A percentile compares a stretch with the other conserved stretches of the same genome.
phyloP scores from a whole-genome alignment of 2,888 invertebrate genomes.

The Phortica okadai region DNA sequence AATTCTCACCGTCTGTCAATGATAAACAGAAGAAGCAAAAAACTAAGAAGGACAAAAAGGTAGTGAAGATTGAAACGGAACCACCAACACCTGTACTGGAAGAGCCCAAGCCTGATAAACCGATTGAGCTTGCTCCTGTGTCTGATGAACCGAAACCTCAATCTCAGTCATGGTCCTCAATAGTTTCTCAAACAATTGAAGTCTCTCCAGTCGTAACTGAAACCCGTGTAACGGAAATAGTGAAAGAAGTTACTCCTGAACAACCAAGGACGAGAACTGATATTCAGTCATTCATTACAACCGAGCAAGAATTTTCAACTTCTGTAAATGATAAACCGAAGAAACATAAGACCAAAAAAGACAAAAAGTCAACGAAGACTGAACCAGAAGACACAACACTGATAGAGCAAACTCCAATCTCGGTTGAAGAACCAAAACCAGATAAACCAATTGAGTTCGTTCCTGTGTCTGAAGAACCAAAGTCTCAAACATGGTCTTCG shows the following conservation, averaged over 20 bases:
- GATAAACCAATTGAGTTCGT: background rate
- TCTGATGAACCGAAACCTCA: background rate
- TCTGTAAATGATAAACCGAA: too few relatives aligned
- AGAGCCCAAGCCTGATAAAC: background rate
- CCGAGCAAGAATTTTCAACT: too few relatives aligned
- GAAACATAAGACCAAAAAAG: slow-evolving; percentile 43
- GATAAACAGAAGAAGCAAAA: background rate
- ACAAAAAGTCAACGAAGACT: slow-evolving; percentile 39
- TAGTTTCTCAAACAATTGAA: too few relatives aligned
- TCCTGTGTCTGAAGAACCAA: slow-evolving; percentile 10
- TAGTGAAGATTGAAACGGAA: slow-evolving; percentile 15
- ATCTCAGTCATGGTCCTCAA: background rate
- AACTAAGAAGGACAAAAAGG: slow-evolving; percentile 35
- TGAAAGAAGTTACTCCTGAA: too few relatives aligned
- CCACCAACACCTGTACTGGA: background rate
- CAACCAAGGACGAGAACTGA: too few relatives aligned
- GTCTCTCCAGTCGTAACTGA: too few relatives aligned
- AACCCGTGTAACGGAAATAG: too few relatives aligned
- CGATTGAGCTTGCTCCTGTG: background rate
- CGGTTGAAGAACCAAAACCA: background rate
- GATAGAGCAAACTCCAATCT: background rate
- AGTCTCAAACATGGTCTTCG: slow-evolving; percentile 49
- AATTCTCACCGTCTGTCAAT: slow-evolving; percentile 10
- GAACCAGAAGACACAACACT: background rate
- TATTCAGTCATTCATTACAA: too few relatives aligned